Conservation (phyloP, 2,888 invertebrate species). For the Lasioglossum pauxillum region DNA sequence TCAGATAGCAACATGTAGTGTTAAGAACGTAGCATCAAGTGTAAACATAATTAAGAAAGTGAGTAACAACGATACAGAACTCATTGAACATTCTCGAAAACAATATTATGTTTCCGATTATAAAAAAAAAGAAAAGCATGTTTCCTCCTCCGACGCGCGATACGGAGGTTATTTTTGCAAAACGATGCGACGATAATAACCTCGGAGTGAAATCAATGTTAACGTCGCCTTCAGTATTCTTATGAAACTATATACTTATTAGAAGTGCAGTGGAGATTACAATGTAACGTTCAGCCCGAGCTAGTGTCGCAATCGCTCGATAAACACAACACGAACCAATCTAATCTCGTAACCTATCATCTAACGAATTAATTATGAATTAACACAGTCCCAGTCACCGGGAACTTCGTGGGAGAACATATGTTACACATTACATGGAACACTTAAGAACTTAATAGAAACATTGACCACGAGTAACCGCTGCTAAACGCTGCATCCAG, state of each 20-base stretch:
- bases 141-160: not conserved
- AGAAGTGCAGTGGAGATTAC: conserved; percentile 16
- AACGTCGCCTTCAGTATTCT: conserved; percentile 20
- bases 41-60: not conserved
- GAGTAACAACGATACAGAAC: not conserved
- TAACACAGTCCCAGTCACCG: conserved; percentile 11
- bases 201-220: conserved; percentile 34
- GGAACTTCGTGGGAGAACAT: not conserved
- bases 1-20: not conserved
- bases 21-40: not conserved
- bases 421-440: not conserved
- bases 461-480: not conserved
- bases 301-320: conserved; percentile 26
- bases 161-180: not conserved
- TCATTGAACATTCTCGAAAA: not conserved
- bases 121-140: not conserved
- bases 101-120: not conserved
- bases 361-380: conserved; percentile 33
- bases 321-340: conserved; percentile 27
- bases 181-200: conserved; percentile 30
- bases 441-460: not conserved
- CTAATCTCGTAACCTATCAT: conserved; percentile 41
- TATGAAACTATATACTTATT: conserved; percentile 21
- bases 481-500: conserved; percentile 3
- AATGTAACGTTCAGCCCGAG: conserved; percentile 23